These are phyloP conservation scores for Gallinago nigripennis DNA, from an alignment of 2,797 vertebrate genomes.

Conservation along the genomic window DNA sequence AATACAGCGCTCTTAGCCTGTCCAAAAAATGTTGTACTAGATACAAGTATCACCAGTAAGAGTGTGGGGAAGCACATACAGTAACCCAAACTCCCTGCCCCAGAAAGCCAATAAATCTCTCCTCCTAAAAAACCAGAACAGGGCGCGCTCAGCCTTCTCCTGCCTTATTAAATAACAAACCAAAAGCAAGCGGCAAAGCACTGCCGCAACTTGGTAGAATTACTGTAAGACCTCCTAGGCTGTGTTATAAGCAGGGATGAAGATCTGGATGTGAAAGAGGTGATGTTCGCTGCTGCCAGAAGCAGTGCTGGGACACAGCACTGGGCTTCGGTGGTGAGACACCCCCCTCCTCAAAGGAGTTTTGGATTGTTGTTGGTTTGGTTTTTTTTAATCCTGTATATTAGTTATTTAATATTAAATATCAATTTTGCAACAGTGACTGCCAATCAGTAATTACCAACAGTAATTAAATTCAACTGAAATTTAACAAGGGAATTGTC, in stretches of 20 bases:
- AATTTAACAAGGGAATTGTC: neutral
- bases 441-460: neutral
- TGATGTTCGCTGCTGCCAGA: neutral
- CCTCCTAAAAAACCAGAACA: neutral
- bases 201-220: neutral
- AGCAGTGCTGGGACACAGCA: neutral
- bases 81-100: neutral
- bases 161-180: constrained; percentile 30
- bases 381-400: neutral
- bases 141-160: neutral
- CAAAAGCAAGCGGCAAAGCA: neutral
- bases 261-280: neutral
- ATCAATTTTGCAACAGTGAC: neutral
- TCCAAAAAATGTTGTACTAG: neutral
- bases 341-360: neutral
- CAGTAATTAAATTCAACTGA: neutral
- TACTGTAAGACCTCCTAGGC: neutral
- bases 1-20: neutral
- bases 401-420: neutral
- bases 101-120: constrained; percentile 27
- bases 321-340: neutral
- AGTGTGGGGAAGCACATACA: neutral
- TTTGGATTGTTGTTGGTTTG: too few relatives aligned
- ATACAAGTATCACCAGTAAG: neutral
- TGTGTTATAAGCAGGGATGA: neutral